These are phyloP conservation scores for Chauna torquata DNA, from an alignment of 2,113 vertebrate genomes.

Conservation along the genomic window DNA sequence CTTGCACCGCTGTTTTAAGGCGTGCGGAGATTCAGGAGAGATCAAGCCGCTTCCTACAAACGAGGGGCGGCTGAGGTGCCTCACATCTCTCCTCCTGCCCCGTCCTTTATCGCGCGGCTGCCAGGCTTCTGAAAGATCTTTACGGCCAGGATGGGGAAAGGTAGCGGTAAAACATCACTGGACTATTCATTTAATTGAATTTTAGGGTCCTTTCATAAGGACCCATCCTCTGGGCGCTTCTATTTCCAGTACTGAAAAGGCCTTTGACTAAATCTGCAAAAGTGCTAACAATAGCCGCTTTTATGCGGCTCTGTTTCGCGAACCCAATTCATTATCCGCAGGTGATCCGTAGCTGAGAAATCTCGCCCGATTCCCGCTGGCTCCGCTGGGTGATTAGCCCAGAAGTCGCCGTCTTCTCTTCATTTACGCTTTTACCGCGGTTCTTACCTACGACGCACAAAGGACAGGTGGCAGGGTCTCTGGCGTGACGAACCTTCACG, in stretches of 20 bases:
- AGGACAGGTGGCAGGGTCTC: background rate
- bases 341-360: background rate
- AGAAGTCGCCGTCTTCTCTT: background rate
- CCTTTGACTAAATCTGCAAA: background rate
- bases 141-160: background rate
- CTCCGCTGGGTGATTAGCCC: background rate
- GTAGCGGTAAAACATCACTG: background rate
- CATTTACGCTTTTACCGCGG: background rate
- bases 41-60: background rate
- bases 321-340: background rate
- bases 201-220: background rate
- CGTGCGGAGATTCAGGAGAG: accelerated
- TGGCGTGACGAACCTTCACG: background rate
- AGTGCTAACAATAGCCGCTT: background rate
- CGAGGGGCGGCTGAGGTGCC: background rate
- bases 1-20: background rate
- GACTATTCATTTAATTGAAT: background rate
- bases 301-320: background rate
- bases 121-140: background rate
- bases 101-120: accelerated
- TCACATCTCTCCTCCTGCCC: background rate
- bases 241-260: background rate
- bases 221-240: background rate
- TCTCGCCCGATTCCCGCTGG: background rate
- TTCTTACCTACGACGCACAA: background rate